phyloP scores from a whole-genome alignment of 30 jellyfish, hydroid and myxozoan genomes.

The Chrysaora quinquecirrha region DNA sequence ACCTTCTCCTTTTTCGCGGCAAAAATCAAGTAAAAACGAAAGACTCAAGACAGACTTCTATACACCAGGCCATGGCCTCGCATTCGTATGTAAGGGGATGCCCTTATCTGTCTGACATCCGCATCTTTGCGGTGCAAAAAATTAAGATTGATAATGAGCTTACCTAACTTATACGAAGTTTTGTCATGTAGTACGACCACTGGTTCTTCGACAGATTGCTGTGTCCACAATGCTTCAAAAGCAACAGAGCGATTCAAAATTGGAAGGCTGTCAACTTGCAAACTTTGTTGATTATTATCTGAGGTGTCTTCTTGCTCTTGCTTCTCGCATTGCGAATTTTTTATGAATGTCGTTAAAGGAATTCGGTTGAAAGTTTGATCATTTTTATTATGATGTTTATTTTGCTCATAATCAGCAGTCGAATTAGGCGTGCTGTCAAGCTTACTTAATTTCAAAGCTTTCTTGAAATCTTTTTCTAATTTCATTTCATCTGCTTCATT shows the following conservation, averaged over 20 bases:
- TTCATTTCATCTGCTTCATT: conserved; percentile 42
- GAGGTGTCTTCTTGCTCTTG: neutral
- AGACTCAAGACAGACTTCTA: too few relatives aligned
- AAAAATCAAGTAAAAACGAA: too few relatives aligned
- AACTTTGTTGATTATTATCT: too few relatives aligned
- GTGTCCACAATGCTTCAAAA: conserved; percentile 94
- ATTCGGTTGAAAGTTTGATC: neutral
- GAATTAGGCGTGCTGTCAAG: conserved; percentile 19
- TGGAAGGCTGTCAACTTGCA: neutral
- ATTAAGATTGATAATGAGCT: too few relatives aligned
- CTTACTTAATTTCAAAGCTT: conserved; percentile 53
- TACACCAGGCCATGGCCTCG: too few relatives aligned
- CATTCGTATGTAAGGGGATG: too few relatives aligned
- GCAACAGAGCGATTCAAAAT: conserved; percentile 71
- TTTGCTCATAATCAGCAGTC: neutral
- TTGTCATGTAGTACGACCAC: conserved; percentile 53
- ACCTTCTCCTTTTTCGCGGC: too few relatives aligned
- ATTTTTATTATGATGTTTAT: neutral
- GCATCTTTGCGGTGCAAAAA: too few relatives aligned
- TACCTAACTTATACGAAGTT: conserved; percentile 49
- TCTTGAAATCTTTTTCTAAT: conserved; percentile 49
- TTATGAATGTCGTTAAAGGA: conserved; percentile 32
- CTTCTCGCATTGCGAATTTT: neutral
- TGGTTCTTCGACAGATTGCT: conserved; percentile 91
- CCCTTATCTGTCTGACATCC: too few relatives aligned